Evolutionary conservation across 2,797 vertebrate species (phyloP), one percentile per base, ranked within the genome.

Genomic region (Coccyzus lansbergi): DNA sequence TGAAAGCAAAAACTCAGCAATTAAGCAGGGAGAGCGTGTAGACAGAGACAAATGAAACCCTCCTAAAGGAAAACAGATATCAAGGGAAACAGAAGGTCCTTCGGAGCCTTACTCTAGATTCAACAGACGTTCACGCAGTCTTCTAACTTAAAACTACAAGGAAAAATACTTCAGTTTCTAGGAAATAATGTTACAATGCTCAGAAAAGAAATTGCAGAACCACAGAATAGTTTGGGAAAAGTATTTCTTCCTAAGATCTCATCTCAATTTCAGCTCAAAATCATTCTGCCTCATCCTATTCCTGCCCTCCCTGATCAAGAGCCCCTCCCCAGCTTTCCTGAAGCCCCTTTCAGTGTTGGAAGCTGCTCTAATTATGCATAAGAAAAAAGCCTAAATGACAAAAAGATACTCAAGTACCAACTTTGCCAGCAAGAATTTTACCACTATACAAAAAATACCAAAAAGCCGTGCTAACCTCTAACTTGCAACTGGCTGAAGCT

Each of bases 31-130:
- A 63, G 28, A 79, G 40, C 46, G 28, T 0, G 24, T 3, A 83
- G 75, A 87, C 52, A 82, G 80, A 74, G 40, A 67, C 20, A 92
- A 88, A 92, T 25, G 46, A 40, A 83, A 86, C 6, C 20, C 38
- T 65, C 83, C 65, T 59, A 29, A 91, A 81, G 48, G 34, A 49
- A 90, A 95, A 49, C 63, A 82, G 77, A 16, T 34, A 86, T 38
- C n/a, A 74, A 69, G 68, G 74, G 75, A 68, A 95, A 83, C 20
- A 86, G 76, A 72, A 83, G 86, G 81, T 74, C 90, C 80, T 46
- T 64, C 59, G 22, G 48, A 58, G 58, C 31, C 25, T 83, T 59
- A 42, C 51, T 83, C 65, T 16, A 22, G 33, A 85, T 75, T 29
- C 83, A 77, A 19, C 60, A 92, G 88, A 83, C 79, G 58, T 58